Evolutionary conservation across 2,113 vertebrate genomes (phyloP).

Genomic region (Pelvicachromis taeniatus): DNA sequence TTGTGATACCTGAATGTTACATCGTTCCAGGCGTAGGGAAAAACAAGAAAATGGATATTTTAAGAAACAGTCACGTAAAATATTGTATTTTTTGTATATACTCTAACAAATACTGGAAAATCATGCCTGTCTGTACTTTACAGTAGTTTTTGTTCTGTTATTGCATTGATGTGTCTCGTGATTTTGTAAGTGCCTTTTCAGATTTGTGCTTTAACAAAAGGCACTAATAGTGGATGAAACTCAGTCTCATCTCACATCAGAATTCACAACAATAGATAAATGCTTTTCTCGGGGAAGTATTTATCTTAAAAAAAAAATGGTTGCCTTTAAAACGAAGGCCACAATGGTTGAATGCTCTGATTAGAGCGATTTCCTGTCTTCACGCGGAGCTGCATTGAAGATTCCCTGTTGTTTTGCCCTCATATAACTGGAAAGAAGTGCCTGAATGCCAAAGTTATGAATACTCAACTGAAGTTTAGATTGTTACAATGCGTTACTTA

Average conservation of each 20-base stretch:
- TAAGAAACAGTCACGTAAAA: background rate
- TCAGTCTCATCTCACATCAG: background rate
- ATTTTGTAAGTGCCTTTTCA: background rate
- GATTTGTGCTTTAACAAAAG: background rate
- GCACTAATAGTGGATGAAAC: background rate
- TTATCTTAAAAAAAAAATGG: background rate
- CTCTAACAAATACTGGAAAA: background rate
- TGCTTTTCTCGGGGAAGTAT: background rate
- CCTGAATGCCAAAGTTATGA: background rate
- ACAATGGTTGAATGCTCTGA: background rate
- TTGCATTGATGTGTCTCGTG: background rate
- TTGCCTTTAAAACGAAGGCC: background rate
- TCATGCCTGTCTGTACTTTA: background rate
- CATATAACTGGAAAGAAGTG: background rate
- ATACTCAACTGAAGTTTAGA: background rate
- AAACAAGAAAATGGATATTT: background rate
- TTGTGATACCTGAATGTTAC: background rate
- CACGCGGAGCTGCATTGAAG: background rate
- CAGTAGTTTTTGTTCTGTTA: background rate
- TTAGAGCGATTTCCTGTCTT: background rate
- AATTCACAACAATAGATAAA: background rate
- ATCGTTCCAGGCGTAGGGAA: accelerated
- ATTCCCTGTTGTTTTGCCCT: background rate
- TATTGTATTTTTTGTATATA: background rate
- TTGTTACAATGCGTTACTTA: background rate